These are phyloP conservation scores for Eupithecia vulgata DNA, from an alignment of 2,888 invertebrate species.

Conservation along the genomic window DNA sequence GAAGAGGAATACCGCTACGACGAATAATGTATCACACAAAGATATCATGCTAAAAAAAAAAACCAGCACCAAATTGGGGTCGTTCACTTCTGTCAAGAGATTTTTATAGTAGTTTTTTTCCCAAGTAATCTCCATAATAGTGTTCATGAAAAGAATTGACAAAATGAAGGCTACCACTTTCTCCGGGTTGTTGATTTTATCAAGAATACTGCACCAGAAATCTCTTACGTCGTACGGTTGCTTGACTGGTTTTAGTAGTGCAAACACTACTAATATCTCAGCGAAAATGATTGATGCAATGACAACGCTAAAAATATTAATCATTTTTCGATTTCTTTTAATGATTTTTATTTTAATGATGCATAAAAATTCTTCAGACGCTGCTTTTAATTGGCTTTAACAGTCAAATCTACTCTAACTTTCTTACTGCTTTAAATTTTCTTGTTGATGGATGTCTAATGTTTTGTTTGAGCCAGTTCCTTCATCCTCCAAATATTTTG, in stretches of 20 bases:
- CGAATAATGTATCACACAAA: conserved; percentile 55
- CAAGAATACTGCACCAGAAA: conserved; percentile 55
- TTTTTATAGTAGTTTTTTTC: conserved; percentile 50
- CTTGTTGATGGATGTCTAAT: background rate
- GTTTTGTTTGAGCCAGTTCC: background rate
- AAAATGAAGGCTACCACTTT: conserved; percentile 48
- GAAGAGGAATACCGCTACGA: conserved; percentile 57
- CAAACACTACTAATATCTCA: conserved; percentile 58
- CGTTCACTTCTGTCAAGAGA: conserved; percentile 49
- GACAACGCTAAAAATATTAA: conserved; percentile 58
- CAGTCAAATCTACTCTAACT: background rate
- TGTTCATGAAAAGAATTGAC: conserved; percentile 49
- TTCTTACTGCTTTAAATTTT: background rate
- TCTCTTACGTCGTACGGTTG: conserved; percentile 63
- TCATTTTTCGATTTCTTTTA: conserved; percentile 50
- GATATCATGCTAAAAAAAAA: conserved; percentile 59
- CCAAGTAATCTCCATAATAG: conserved; percentile 58
- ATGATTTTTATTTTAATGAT: background rate
- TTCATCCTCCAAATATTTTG: conserved; percentile 51
- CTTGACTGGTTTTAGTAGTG: conserved; percentile 62
- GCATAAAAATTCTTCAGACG: background rate
- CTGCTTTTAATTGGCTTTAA: background rate
- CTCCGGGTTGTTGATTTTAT: conserved; percentile 41
- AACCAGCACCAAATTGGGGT: conserved; percentile 48
- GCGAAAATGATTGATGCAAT: conserved; percentile 52